Percentiles rank a stretch among this genome's conserved stretches.
Evolutionary conservation across 2,888 invertebrate genomes (phyloP).

Genomic region (Amiota mariae): DNA sequence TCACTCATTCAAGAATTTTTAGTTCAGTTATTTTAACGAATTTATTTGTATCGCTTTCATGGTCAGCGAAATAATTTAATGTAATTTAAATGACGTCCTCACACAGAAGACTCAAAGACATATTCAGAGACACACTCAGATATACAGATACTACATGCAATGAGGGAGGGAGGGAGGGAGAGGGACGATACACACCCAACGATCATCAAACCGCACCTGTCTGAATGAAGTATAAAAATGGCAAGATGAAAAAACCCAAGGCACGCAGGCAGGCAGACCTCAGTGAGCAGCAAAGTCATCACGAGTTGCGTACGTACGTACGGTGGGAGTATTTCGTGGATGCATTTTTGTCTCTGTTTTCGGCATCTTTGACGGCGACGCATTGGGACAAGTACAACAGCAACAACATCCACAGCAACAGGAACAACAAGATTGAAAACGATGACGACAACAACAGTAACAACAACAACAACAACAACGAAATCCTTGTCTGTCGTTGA

Average conservation of each 20-base stretch:
- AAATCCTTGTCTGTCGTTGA: background rate
- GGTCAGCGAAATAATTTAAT: constrained; percentile 71
- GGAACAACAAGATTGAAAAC: constrained; percentile 50
- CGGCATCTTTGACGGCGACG: constrained; percentile 46
- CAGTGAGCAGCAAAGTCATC: too few relatives aligned
- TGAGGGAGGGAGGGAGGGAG: constrained; percentile 17
- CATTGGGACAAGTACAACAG: constrained; percentile 42
- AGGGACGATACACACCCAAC: constrained; percentile 44
- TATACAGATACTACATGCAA: constrained; percentile 40
- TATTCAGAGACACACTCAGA: constrained; percentile 42
- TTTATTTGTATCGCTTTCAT: constrained; percentile 67
- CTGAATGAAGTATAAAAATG: constrained; percentile 6
- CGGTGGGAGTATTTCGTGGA: constrained; percentile 24
- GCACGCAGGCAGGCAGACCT: too few relatives aligned
- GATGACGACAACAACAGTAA: constrained; percentile 59
- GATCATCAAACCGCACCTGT: constrained; percentile 22
- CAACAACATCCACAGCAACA: constrained; percentile 45
- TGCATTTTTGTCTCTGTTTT: constrained; percentile 25
- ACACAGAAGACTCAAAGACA: constrained; percentile 52
- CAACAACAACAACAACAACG: constrained; percentile 52
- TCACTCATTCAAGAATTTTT: constrained; percentile 46
- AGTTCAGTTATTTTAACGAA: constrained; percentile 69
- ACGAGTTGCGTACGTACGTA: background rate
- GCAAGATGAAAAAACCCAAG: background rate
- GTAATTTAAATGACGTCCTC: constrained; percentile 71